phyloP scores from a whole-genome alignment of 2,888 invertebrate species.

The Drosophila buzzatii region DNA sequence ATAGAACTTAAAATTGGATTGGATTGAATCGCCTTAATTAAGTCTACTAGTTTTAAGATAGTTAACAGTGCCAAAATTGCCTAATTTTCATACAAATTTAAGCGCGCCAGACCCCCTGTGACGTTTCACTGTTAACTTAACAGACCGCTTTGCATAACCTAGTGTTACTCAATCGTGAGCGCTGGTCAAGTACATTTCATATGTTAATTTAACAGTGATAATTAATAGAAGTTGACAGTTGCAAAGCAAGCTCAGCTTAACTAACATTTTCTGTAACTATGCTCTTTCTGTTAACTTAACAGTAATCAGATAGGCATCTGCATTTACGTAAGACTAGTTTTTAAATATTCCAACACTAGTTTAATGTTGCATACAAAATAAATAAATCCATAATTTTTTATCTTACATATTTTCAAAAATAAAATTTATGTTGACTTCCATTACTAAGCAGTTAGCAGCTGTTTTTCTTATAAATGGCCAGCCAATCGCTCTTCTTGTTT shows the following conservation, averaged over 20 bases:
- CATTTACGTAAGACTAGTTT: not conserved
- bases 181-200: not conserved
- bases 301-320: not conserved
- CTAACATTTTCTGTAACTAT: too few relatives aligned
- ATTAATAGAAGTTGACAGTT: not conserved
- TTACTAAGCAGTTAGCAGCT: slow-evolving; percentile 25
- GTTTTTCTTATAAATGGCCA: slow-evolving; percentile 17
- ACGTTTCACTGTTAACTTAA: too few relatives aligned
- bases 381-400: slow-evolving; percentile 13
- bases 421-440: not conserved
- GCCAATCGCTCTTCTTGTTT: slow-evolving; percentile 20
- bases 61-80: too few relatives aligned
- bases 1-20: too few relatives aligned
- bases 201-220: not conserved
- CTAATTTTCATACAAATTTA: too few relatives aligned
- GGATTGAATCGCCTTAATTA: too few relatives aligned
- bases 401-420: slow-evolving; percentile 12
- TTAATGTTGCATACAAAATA: not conserved
- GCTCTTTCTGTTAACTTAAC: not conserved
- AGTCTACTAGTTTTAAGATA: too few relatives aligned
- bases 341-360: not conserved
- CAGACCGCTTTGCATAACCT: too few relatives aligned
- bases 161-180: too few relatives aligned
- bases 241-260: too few relatives aligned
- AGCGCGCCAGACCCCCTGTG: too few relatives aligned